Conservation (phyloP, 2,888 invertebrate species). For the Panzeria rudis region DNA sequence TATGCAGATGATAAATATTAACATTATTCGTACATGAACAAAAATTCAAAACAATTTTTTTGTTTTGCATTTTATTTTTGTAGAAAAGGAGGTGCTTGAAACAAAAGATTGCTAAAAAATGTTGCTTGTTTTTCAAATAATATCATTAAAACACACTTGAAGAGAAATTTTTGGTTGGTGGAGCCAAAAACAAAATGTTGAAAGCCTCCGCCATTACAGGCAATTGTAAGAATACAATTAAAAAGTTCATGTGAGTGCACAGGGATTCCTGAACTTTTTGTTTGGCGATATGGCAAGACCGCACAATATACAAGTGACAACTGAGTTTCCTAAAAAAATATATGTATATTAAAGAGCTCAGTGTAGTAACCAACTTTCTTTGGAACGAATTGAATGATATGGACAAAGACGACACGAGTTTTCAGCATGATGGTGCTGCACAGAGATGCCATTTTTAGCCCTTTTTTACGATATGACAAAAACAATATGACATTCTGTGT, state of each 20-base stretch:
- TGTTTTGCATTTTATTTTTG: constrained; percentile 15
- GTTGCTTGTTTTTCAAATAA: constrained; percentile 42
- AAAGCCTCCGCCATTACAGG: constrained; percentile 9
- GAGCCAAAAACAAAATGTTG: constrained; percentile 51
- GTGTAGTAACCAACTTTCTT: too few species aligned
- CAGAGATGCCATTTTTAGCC: too few species aligned
- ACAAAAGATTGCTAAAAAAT: constrained; percentile 59
- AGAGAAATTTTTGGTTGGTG: constrained; percentile 32
- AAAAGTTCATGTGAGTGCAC: neutral
- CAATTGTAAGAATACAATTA: neutral
- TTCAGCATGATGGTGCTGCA: too few species aligned
- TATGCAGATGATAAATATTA: constrained; percentile 63
- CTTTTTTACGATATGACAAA: too few species aligned
- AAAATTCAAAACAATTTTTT: constrained; percentile 30
- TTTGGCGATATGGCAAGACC: neutral
- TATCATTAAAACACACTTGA: constrained; percentile 29
- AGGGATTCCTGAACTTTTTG: constrained; percentile 22
- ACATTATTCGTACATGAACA: constrained; percentile 23
- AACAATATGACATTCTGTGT: too few species aligned
- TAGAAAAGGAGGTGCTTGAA: constrained; percentile 59
- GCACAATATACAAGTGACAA: neutral
- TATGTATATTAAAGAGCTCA: too few species aligned
- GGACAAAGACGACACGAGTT: too few species aligned
- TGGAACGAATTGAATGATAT: too few species aligned
- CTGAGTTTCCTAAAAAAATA: neutral